These are phyloP conservation scores for Centruroides sculpturatus DNA, from an alignment of 1,140 invertebrate species.

Conservation along the genomic window DNA sequence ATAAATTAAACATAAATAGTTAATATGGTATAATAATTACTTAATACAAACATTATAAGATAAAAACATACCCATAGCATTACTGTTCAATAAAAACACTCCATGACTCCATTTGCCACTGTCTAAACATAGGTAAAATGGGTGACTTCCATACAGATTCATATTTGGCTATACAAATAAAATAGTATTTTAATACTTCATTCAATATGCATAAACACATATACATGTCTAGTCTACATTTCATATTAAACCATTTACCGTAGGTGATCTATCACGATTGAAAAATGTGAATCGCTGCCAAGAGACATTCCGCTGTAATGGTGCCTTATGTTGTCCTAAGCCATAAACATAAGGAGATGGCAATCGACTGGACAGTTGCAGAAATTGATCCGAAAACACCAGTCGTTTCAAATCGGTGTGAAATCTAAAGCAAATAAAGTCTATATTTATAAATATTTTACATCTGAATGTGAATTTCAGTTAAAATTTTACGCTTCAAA, in stretches of 20 bases:
- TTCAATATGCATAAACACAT: too few species aligned
- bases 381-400: conserved; percentile 35
- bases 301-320: conserved; percentile 6
- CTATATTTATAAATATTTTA: not conserved
- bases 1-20: too few species aligned
- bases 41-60: too few species aligned
- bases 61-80: conserved; percentile 45
- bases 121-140: conserved; percentile 60
- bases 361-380: conserved; percentile 34
- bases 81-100: conserved; percentile 59
- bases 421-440: conserved; percentile 6
- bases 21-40: too few species aligned
- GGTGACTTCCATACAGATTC: conserved; percentile 69
- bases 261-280: conserved; percentile 13
- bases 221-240: too few species aligned
- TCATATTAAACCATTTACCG: not conserved
- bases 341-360: conserved; percentile 35
- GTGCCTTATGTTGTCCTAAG: conserved; percentile 30
- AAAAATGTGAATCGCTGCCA: conserved; percentile 17
- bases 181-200: not conserved
- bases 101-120: conserved; percentile 43
- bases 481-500: too few species aligned
- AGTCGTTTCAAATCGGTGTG: conserved; percentile 21
- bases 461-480: too few species aligned
- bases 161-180: conserved; percentile 10